Evolutionary conservation across 1,140 invertebrate genomes (phyloP).

Genomic region (Oryctes rhinoceros): DNA sequence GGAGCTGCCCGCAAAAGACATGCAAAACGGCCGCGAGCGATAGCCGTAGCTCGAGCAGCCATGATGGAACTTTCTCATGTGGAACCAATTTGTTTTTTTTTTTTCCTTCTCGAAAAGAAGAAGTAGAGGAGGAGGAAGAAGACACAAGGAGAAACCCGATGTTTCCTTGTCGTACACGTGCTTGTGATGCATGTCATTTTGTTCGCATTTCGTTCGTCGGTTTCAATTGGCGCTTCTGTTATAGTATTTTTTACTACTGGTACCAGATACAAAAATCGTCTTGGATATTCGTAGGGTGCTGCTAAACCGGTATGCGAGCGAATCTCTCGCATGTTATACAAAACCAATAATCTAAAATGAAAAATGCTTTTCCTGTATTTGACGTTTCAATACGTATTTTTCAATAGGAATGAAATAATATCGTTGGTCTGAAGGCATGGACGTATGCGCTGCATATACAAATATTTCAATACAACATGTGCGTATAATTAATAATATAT

Average conservation of each 20-base stretch:
- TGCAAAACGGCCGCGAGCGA: constrained; percentile 50
- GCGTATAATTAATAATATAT: too few relatives aligned
- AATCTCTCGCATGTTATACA: constrained; percentile 46
- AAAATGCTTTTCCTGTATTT: constrained; percentile 48
- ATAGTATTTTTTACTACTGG: background rate
- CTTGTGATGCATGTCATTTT: background rate
- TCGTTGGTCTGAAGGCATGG: background rate
- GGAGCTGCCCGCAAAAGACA: constrained; percentile 47
- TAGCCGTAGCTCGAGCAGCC: constrained; percentile 46
- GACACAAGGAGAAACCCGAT: constrained; percentile 40
- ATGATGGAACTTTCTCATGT: constrained; percentile 48
- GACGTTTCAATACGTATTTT: constrained; percentile 47
- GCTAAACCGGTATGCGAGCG: constrained; percentile 38
- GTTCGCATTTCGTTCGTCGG: background rate
- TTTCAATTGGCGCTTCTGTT: constrained; percentile 24
- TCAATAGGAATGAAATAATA: constrained; percentile 37
- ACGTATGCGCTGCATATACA: background rate
- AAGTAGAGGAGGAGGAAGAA: constrained; percentile 35
- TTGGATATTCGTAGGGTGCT: background rate
- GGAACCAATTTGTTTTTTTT: constrained; percentile 51
- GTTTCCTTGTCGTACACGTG: constrained; percentile 25
- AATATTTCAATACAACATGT: too few relatives aligned
- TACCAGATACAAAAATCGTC: constrained; percentile 2
- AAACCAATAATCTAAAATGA: constrained; percentile 51
- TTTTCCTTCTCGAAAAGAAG: constrained; percentile 33